Evolutionary conservation across 2,113 vertebrate species (phyloP), one percentile per base, ranked within the genome.

Genomic region (Calyptomena viridis): DNA sequence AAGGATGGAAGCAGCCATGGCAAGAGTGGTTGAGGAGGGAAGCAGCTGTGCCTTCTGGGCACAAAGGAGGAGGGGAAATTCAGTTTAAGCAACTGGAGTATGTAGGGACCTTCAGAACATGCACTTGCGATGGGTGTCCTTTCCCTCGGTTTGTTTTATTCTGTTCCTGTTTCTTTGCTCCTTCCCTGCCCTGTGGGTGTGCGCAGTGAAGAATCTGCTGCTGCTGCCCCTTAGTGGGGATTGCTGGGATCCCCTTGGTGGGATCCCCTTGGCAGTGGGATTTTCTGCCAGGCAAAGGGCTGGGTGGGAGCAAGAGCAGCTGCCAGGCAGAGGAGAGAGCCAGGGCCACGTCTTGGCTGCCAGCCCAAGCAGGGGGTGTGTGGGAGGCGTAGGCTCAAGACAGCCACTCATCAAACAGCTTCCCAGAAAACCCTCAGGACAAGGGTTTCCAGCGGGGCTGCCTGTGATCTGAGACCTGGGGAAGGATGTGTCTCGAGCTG

Each of bases 381-480:
- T 3, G 4, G 64, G 77, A 81, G 90, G 84, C 47, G 82, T 66
- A 27, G 89, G 87, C 90, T 80, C 49, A 8, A 9, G 77, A 25
- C 81, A 87, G 92, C 94, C 94, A 93, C 84, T 95, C 89, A 62
- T 40, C 24, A 8, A 44, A 18, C 12, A 19, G 84, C 84, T 87
- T 75, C 88, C 81, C n/a, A 66, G 85, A 84, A 80, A 74, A 68
- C 9, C 59, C 63, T 47, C 81, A 1, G 64, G 16, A 42, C 73
- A n/a, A 56, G 63, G 84, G 30, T 39, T 82, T 68, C 73, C 46
- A 64, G 64, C 35, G 58, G 83, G 66, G 14, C 80, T 71, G 81
- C 25, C 44, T 23, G 64, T 35, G 72, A 56, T 19, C 68, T 8
- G 33, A 67, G 77, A 25, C 28, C 35, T 1, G 4, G 30, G 72